Evolutionary conservation across 2,113 vertebrate genomes (phyloP), one percentile per base, ranked within the genome.

Genomic region (Boleophthalmus pectinirostris): DNA sequence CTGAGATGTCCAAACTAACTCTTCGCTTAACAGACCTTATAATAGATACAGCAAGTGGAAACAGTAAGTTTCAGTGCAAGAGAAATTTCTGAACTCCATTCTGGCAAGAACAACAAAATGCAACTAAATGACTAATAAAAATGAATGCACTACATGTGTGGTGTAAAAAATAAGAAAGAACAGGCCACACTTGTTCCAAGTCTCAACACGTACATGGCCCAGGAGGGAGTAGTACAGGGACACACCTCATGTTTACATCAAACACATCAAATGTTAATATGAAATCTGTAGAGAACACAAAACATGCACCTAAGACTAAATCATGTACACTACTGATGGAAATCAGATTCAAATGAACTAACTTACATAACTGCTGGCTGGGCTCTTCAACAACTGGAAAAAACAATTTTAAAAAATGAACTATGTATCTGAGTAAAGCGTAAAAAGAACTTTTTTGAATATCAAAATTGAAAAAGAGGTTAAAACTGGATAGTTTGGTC

Each of bases 321-420:
- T 56, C 21, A 56, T 21, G 11, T 25, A 25, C 13, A 23, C 56
- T 58, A 58, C 11, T n/a, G 20, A 13, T 24, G 23, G 10, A 13
- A 58, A 25, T 6, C 24, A 16, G 14, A 15, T 15, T 58, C 9
- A 58, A 25, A 58, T 58, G 8, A n/a, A 54, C 51, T 54, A 7
- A 56, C n/a, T 23, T 58, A 58, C 56, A 25, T 25, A 23, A 25
- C 12, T 25, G 23, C 56, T 25, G 56, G 2, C 51, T 54, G 6
- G n/a, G 20, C 2, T 54, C n/a, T 54, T n/a, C 7, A 25, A 58
- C 15, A 61, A 33, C 24, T 33, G 16, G 7, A 33, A 61, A 61
- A 29, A 33, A 61, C 61, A n/a, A n/a, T 35, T 35, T 63, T 3
- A 63, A 33, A 63, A 63, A 35, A 29, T 63, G 29, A 63, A 63